These are phyloP conservation scores for Pardalotus punctatus DNA, from an alignment of 2,113 vertebrate species.

Conservation along the genomic window DNA sequence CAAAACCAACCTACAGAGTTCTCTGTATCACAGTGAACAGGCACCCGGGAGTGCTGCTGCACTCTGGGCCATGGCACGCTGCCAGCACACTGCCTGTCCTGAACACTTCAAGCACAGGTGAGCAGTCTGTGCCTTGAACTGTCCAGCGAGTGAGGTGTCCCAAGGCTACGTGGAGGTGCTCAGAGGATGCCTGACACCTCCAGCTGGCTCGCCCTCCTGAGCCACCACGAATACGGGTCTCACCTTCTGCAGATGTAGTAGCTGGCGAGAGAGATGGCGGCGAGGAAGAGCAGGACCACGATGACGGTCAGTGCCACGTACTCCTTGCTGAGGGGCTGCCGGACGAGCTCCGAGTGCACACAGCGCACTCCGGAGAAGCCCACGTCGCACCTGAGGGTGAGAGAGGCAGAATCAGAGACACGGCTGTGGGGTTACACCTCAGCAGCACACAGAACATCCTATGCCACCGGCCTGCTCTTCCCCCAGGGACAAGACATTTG, in stretches of 20 bases:
- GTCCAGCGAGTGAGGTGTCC: accelerated
- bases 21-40: accelerated
- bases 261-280: not conserved
- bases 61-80: accelerated
- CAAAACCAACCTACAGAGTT: accelerated
- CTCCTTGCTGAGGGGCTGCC: constrained; percentile 72
- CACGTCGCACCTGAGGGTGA: constrained; percentile 61
- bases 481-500: too few relatives aligned
- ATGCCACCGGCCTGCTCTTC: not conserved
- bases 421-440: accelerated
- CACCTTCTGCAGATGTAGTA: constrained; percentile 77
- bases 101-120: not conserved
- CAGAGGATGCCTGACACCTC: not conserved
- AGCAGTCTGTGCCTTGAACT: accelerated
- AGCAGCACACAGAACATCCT: not conserved
- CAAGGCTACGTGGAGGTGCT: accelerated
- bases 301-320: constrained; percentile 68
- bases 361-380: constrained; percentile 73
- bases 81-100: not conserved
- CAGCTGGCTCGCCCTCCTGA: not conserved
- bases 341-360: constrained; percentile 71
- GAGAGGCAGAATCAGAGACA: not conserved
- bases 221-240: not conserved
- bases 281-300: constrained; percentile 52
- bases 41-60: not conserved